Conservation (phyloP, 2,888 invertebrate species). For the Cetonia aurata region DNA sequence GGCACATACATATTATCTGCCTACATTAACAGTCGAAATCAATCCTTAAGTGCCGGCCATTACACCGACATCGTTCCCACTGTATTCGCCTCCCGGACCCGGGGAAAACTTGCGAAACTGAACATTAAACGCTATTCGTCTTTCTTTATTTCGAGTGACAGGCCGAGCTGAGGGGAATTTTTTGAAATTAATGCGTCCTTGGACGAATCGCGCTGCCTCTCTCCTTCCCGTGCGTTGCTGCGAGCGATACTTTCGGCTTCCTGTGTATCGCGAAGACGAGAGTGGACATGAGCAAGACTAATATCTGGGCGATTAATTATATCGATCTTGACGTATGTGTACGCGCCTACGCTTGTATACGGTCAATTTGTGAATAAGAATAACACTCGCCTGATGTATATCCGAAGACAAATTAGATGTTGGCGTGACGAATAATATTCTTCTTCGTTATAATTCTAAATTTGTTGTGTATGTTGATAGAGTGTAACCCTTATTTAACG, state of each 20-base stretch:
- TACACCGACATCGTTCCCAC: conserved; percentile 3
- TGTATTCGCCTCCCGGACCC: background rate
- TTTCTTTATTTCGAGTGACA: conserved; percentile 33
- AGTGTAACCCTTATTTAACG: too few relatives aligned
- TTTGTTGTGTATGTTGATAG: too few relatives aligned
- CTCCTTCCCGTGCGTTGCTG: background rate
- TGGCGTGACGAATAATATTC: background rate
- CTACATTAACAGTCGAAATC: conserved; percentile 24
- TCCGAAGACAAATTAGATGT: conserved; percentile 13
- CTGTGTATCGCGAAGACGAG: conserved; percentile 29
- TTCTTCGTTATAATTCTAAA: too few relatives aligned
- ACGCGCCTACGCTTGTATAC: conserved; percentile 14
- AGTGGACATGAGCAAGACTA: conserved; percentile 33
- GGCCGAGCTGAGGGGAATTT: conserved; percentile 28
- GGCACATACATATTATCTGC: background rate
- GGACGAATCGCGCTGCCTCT: conserved; percentile 2
- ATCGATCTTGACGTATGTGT: conserved; percentile 17
- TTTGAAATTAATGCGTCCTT: conserved; percentile 38
- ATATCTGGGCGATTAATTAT: conserved; percentile 22
- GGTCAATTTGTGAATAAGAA: conserved; percentile 29
- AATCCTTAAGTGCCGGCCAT: conserved; percentile 34
- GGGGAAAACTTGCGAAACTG: conserved; percentile 24
- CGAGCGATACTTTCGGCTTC: conserved; percentile 20
- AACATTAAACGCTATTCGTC: conserved; percentile 33
- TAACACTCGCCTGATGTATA: background rate